Evolutionary conservation across 2,113 vertebrate species (phyloP), one percentile per base, ranked within the genome.

Genomic region (Polypterus bichir): DNA sequence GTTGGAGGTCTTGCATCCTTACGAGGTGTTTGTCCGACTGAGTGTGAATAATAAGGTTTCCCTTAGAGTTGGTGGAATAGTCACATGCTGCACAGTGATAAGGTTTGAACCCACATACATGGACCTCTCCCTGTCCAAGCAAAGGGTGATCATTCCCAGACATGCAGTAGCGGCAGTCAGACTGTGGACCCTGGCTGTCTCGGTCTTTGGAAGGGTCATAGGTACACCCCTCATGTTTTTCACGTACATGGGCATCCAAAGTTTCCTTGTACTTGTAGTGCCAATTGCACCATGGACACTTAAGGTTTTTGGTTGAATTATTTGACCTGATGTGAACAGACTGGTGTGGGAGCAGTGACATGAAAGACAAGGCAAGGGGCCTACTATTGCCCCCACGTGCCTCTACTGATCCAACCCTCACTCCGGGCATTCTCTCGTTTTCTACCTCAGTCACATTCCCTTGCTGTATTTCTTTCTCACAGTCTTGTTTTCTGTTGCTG

Each of bases 231-330:
- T 6, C n/a, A 27, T 64, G 62, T 11, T 64, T 64, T 11, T 64
- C 55, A n/a, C 11, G n/a, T 3, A 64, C 9, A 47, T 64, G 62
- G 9, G 62, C 62, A 4, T 57, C 62, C 55, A 59, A 55, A 7
- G 62, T 64, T 11, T 49, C 54, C 11, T 9, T 10, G 62, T 64
- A 64, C 46, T 64, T 64, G 46, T 64, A 64, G 7, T 59, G 62
- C 62, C 62, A 64, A 55, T 64, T 64, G 47, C 62, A 64, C 62
- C 49, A 7, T 4, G 62, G 62, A 55, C 62, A 64, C n/a, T 64
- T 64, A 8, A 64, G 62, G 47, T 10, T 64, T 47, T 64, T 64
- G 54, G n/a, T 48, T 3, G 46, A 59, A 55, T 64, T 64, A 46
- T 46, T 49, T n/a, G 62, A 64, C 44, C 27, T 27, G 27, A 27